Conservation (phyloP, 1,140 invertebrate species). For the Whitmania pigra region DNA sequence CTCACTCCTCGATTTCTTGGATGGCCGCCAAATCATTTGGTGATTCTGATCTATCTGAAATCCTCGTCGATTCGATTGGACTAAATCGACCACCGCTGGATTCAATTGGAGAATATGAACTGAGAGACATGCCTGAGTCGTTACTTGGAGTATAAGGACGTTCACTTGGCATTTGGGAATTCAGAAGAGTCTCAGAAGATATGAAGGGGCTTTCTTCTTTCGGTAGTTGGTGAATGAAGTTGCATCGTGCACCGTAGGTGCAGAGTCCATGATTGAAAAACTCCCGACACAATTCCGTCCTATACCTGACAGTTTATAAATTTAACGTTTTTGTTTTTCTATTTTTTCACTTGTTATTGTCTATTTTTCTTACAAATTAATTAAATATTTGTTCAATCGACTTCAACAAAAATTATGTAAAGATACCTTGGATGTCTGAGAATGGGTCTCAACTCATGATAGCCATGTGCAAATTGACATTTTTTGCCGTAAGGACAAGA, state of each 20-base stretch:
- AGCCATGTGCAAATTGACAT: conserved; percentile 96
- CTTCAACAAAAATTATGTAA: background rate
- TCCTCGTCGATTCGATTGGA: conserved; percentile 11
- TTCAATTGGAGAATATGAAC: background rate
- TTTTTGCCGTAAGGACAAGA: conserved; percentile 96
- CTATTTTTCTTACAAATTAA: no score
- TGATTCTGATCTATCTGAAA: conserved; percentile 6
- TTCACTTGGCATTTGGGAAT: background rate
- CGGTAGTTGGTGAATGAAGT: conserved; percentile 6
- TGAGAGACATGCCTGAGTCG: background rate
- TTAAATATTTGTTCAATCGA: no score
- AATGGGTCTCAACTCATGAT: conserved; percentile 74
- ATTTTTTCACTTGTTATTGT: no score
- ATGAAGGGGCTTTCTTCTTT: background rate
- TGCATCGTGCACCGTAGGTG: background rate
- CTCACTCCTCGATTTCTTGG: background rate
- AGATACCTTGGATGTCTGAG: conserved; percentile 89
- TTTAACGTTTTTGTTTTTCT: background rate
- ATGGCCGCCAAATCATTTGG: conserved; percentile 4
- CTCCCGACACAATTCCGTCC: conserved; percentile 5
- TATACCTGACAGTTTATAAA: background rate
- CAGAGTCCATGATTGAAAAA: conserved; percentile 11
- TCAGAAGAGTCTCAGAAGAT: background rate
- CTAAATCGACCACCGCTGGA: background rate
- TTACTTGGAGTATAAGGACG: conserved; percentile 7